Base-by-base conservation (phyloP, 2,113 vertebrate genomes). In the Barnardius zonarius region DNA sequence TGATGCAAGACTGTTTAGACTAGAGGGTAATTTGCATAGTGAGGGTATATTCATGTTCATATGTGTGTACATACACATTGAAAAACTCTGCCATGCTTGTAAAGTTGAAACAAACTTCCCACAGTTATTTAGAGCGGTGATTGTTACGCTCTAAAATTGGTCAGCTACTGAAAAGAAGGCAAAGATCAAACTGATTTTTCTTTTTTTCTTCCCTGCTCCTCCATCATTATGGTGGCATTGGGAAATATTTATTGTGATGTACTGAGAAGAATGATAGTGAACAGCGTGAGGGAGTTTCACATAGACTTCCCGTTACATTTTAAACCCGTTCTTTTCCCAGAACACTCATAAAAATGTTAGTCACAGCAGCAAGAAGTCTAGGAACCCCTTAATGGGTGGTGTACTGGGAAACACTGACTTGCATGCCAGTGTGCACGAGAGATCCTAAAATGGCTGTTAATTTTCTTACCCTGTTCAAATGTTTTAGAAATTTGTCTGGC, bases 271-370 rank as follows among this genome's bases (percentile, higher is more conserved):
- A 54, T 28, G 68, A 16, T 54, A 62, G 67, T 24, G 52, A 90
- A 41, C 67, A 83, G 31, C n/a, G 72, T 39, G 48, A 55, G 66
- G 83, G 76, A 91, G 70, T 61, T 74, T 81, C 83, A 31, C 48
- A 28, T 2, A 77, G 64, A n/a, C 17, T 87, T 89, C 52, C 81
- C 1, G 7, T 78, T 92, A 37, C 19, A 3, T 75, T 90, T 68
- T 51, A 43, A 90, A 90, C 67, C 30, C 31, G 19, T 24, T 43
- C 43, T 44, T 92, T 61, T 91, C 86, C 78, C 95, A 68, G 43
- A 86, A 33, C n/a, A 52, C 51, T 88, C 67, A 67, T 94, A 81
- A 96, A 94, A 93, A 52, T 48, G 30, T 91, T 93, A 88, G 62
- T 95, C 73, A 69, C 7, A 68, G 73, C 69, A 90, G 69, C 43